Base-by-base conservation (phyloP, 2,797 vertebrate species). In the Xerus rutilus region DNA sequence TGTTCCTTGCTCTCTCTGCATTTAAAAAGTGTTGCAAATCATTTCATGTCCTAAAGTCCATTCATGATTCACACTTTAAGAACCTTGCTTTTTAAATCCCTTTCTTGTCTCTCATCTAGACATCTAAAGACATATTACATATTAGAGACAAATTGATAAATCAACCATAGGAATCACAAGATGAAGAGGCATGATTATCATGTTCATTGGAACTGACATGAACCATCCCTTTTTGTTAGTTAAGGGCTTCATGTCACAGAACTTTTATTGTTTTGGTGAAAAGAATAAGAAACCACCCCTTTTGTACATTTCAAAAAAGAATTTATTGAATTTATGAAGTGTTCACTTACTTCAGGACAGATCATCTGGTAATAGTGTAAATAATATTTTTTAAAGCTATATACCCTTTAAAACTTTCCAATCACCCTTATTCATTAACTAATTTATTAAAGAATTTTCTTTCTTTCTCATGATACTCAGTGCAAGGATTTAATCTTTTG, bases 311-410 rank as follows among this genome's bases (percentile, higher is more conserved):
- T 85, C 52, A 70, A 52, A 64, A 25, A 82, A 20, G 25, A 73
- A 69, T 69, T 93, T 76, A 78, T 7, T 93, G 67, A 87, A 85
- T 52, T 93, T 95, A 17, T 76, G 65, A 86, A 93, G 81, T 91
- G 54, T 89, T 10, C 0, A 43, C 70, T 82, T 94, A 91, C 65
- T 85, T 95, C 30, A 54, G 57, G 35, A 69, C 32, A 86, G 73
- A 79, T 3, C 49, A 86, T 62, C 15, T 67, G 18, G 9, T 45
- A 7, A 47, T 9, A 11, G 14, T 57, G 30, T 39, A 79, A 83
- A 32, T 81, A 79, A 57, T 70, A 32, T 81, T 92, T 83, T 85
- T 35, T 35, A 73, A 62, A 2, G 70, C 14, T 32, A 3, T 17
- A 28, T 20, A 57, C n/a, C 2, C 1, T 91, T 85, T 47, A 69